Percentiles rank a stretch among this genome's conserved stretches.
phyloP scores from a whole-genome alignment of 2,888 invertebrate species.

The Eudasyphora cyanicolor region DNA sequence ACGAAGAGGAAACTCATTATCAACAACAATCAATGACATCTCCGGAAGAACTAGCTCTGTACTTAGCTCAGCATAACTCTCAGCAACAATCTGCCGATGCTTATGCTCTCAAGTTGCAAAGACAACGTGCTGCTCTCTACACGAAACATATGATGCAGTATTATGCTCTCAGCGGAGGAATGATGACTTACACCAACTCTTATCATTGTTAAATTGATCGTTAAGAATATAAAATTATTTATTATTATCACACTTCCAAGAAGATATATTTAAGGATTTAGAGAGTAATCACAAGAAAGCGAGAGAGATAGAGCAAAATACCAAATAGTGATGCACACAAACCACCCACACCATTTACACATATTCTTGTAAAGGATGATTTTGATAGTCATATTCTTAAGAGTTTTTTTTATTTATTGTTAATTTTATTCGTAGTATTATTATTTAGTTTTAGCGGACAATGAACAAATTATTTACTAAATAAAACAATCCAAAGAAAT shows the following conservation, averaged over 20 bases:
- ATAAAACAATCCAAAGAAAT: background rate
- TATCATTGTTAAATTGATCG: background rate
- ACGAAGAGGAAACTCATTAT: too few species aligned
- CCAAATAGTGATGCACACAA: background rate
- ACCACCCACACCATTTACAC: background rate
- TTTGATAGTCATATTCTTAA: background rate
- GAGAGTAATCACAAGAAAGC: background rate
- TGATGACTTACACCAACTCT: background rate
- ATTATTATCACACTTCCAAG: background rate
- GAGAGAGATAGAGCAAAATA: conserved; percentile 4
- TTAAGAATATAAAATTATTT: too few species aligned
- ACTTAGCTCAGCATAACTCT: conserved; percentile 65
- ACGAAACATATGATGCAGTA: conserved; percentile 72
- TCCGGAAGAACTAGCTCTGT: conserved; percentile 47
- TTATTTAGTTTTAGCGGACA: conserved; percentile 12
- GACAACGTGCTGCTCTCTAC: conserved; percentile 71
- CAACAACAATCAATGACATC: conserved; percentile 37
- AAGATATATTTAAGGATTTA: background rate
- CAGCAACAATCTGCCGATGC: conserved; percentile 56
- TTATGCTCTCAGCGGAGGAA: conserved; percentile 56
- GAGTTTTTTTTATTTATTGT: background rate
- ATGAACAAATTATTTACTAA: conserved; percentile 11
- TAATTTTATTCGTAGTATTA: background rate
- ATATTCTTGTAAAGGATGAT: conserved; percentile 35
- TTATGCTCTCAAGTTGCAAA: conserved; percentile 70